phyloP scores from a whole-genome alignment of 2,113 vertebrate species.

The Cygnus buccinator region DNA sequence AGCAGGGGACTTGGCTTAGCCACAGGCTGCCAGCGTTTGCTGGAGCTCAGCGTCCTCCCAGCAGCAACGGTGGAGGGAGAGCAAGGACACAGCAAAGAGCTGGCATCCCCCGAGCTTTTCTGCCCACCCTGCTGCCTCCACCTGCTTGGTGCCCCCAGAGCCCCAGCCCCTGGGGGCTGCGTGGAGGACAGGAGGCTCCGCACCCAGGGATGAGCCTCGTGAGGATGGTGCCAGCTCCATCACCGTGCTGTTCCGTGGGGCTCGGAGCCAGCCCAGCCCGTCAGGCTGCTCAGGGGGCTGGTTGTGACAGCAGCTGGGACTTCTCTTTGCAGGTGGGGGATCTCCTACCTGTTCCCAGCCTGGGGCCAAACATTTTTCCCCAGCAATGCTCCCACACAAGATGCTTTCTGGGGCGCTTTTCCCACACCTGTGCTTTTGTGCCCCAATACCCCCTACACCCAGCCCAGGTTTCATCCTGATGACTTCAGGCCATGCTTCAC shows the following conservation, averaged over 20 bases:
- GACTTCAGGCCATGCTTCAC: background rate
- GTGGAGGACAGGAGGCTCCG: background rate
- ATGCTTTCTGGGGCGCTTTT: background rate
- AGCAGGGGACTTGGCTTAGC: background rate
- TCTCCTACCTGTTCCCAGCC: background rate
- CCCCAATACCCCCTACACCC: background rate
- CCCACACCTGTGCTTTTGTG: background rate
- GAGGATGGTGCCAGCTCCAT: background rate
- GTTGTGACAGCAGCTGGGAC: fast-evolving
- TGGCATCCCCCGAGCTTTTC: background rate
- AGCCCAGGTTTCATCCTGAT: background rate
- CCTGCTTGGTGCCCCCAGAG: background rate
- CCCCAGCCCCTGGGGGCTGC: fast-evolving
- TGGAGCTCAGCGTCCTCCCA: background rate
- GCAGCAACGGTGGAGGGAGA: background rate
- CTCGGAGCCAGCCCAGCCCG: background rate
- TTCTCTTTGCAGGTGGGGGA: background rate
- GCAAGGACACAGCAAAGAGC: background rate
- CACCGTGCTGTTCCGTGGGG: background rate
- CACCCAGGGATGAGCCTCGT: fast-evolving
- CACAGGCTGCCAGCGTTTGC: background rate
- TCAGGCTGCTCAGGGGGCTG: background rate
- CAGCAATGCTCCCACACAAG: background rate
- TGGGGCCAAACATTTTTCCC: background rate
- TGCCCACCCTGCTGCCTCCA: background rate